Base-by-base conservation (phyloP, 2,113 vertebrate species). In the Pan paniscus region DNA sequence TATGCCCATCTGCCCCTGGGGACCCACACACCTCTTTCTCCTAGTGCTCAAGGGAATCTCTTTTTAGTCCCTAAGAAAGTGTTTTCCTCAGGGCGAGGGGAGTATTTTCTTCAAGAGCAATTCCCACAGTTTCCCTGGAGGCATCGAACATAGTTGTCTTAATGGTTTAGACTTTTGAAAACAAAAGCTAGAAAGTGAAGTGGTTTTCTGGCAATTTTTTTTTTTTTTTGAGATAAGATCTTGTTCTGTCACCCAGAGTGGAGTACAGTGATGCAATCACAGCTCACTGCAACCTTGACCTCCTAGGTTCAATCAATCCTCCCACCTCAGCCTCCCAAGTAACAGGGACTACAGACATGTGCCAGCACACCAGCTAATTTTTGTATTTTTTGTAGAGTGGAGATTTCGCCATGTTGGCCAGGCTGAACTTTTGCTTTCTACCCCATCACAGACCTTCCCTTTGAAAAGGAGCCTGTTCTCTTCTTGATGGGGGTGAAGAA, bases 141-240 rank as follows among this genome's bases (percentile, higher is more conserved):
- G 8, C 78, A 35, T 35, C 13, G 25, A 43, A 48, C 2, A 30
- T 32, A 72, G 82, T 72, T 40, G 23, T 55, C 82, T 95, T 67
- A 57, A 13, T 23, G 35, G 46, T 50, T 57, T 14, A 11, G 57
- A 16, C 46, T 80, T 91, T 80, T 57, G 64, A 52, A 89, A 97
- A 95, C 88, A 88, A 84, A 81, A 80, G 48, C 55, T 84, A 68
- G 78, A 50, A 80, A 94, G 3, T 35, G 59, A 92, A 73, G 83
- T 83, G 73, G 8, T 78, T 83, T 90, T 3, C 38, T 81, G 38
- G 52, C 14, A 55, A 46, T 50, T 92, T 70, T 40, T 22, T 84
- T 94, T 80, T 61, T 11, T 59, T 61, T 61, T 61, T 61, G 10
- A 61, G 25, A 61, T 61, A 61, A 61, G 11, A 23, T 61, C 59